These are phyloP conservation scores for Eupithecia pulchellata DNA, from an alignment of 2,888 invertebrate species.

Conservation along the genomic window DNA sequence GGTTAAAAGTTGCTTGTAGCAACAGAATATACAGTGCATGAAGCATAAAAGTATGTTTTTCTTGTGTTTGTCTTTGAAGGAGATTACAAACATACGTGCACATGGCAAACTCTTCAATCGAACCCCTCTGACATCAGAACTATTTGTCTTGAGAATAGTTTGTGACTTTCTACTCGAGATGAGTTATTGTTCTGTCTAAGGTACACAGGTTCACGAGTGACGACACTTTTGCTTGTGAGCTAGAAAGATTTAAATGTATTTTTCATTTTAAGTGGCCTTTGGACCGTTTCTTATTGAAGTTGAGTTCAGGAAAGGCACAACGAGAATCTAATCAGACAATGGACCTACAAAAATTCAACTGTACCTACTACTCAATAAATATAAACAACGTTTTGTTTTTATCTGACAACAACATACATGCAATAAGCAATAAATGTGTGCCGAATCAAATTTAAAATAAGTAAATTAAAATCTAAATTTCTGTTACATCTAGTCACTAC, in stretches of 20 bases:
- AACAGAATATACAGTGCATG: slow-evolving; percentile 42
- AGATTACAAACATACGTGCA: slow-evolving; percentile 77
- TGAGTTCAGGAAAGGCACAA: not conserved
- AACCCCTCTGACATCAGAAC: slow-evolving; percentile 72
- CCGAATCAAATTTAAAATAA: slow-evolving; percentile 22
- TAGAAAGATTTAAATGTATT: slow-evolving; percentile 18
- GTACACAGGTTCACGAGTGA: slow-evolving; percentile 55
- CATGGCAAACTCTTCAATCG: slow-evolving; percentile 70
- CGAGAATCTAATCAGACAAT: not conserved
- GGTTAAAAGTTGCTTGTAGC: slow-evolving; percentile 44
- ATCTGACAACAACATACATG: slow-evolving; percentile 11
- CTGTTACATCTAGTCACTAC: no score
- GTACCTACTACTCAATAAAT: not conserved
- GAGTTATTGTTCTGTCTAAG: slow-evolving; percentile 69
- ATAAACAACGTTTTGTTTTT: not conserved
- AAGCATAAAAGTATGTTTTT: slow-evolving; percentile 76
- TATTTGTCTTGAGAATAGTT: slow-evolving; percentile 82
- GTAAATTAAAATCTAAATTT: slow-evolving; percentile 39
- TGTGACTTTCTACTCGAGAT: slow-evolving; percentile 70
- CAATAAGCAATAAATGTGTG: slow-evolving; percentile 16
- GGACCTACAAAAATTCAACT: not conserved
- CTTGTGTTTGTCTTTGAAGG: slow-evolving; percentile 79
- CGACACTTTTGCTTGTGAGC: slow-evolving; percentile 23
- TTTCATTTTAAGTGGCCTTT: not conserved
- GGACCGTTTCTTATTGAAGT: not conserved